Conservation (phyloP, 1,140 invertebrate species). For the Zeugodacus cucurbitae region DNA sequence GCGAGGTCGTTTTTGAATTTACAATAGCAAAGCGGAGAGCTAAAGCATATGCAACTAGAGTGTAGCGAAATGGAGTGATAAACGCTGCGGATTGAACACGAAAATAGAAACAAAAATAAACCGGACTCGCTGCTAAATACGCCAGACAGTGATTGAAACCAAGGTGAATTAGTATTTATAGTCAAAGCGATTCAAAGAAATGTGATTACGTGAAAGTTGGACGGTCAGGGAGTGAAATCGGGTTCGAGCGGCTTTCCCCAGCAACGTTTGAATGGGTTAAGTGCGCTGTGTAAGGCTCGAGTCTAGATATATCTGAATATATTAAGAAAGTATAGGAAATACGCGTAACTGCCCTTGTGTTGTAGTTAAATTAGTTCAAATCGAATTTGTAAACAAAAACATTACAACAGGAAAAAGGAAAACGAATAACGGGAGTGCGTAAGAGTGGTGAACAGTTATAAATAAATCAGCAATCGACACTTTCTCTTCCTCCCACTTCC, state of each 20-base stretch:
- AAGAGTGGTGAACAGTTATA: background rate
- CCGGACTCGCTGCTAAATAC: background rate
- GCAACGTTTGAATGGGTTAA: too few relatives aligned
- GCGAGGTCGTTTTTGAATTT: constrained; percentile 49
- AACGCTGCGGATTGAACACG: background rate
- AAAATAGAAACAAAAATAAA: background rate
- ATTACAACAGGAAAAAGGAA: background rate
- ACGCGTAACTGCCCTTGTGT: too few relatives aligned
- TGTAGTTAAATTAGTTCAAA: too few relatives aligned
- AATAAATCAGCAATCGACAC: background rate
- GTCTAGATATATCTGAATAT: too few relatives aligned
- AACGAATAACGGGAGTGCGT: background rate
- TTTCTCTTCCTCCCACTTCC: background rate
- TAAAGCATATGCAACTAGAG: background rate
- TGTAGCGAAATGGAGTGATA: background rate
- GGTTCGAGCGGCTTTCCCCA: too few relatives aligned
- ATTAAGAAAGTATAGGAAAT: too few relatives aligned
- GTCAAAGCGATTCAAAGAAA: background rate
- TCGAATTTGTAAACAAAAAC: too few relatives aligned
- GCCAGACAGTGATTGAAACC: background rate
- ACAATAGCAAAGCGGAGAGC: background rate
- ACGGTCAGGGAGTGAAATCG: too few relatives aligned
- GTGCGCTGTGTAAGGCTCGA: too few relatives aligned
- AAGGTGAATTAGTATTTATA: background rate
- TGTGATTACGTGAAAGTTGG: too few relatives aligned